These are phyloP conservation scores for Grammomys surdaster DNA, from an alignment of 2,113 vertebrate genomes.

Conservation along the genomic window DNA sequence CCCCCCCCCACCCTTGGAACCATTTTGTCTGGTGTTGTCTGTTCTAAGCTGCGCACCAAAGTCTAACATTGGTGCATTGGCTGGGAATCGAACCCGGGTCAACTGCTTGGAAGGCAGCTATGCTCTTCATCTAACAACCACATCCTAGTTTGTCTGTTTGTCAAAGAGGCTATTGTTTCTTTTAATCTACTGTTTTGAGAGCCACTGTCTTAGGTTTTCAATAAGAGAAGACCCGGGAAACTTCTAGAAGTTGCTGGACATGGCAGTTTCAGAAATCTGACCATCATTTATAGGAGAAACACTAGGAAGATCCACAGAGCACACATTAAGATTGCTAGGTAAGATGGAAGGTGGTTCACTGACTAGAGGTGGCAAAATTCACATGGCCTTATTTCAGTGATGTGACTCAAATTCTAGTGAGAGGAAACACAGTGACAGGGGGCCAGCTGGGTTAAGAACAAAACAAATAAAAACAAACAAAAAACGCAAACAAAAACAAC, in stretches of 20 bases:
- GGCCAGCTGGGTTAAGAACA: background rate
- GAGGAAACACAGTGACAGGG: background rate
- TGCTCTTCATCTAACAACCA: background rate
- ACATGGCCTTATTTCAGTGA: background rate
- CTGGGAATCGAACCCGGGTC: constrained; percentile 87
- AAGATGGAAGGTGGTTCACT: background rate
- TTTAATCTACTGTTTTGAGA: background rate
- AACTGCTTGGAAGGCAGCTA: constrained; percentile 89
- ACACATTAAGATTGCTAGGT: background rate
- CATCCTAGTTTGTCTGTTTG: background rate
- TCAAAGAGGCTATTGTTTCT: background rate
- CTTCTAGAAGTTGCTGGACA: background rate
- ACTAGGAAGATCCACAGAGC: background rate
- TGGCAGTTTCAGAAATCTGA: background rate
- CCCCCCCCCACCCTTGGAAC: no score
- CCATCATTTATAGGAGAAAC: background rate
- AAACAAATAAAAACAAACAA: background rate
- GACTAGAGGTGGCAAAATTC: background rate
- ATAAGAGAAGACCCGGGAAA: background rate
- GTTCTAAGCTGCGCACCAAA: no score
- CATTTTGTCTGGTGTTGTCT: no score
- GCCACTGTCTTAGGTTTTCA: background rate
- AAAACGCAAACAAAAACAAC: background rate
- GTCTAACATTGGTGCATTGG: constrained; percentile 57
- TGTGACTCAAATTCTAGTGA: background rate